Evolutionary conservation across 2,797 vertebrate genomes (phyloP).

Genomic region (Carapus acus): DNA sequence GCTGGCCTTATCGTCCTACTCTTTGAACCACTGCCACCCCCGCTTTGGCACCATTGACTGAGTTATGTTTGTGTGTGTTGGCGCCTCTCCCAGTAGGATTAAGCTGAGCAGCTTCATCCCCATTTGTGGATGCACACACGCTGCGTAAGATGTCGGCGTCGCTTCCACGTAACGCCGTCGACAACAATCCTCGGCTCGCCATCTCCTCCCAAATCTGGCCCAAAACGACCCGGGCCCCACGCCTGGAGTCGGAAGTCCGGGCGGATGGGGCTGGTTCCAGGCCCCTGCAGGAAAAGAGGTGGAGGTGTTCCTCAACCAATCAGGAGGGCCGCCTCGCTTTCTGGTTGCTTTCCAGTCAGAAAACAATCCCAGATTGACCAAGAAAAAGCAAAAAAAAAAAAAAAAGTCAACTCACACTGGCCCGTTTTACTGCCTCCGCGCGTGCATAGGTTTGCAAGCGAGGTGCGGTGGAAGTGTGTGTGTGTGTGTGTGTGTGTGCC

Average conservation of each 20-base stretch:
- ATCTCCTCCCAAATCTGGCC: no score
- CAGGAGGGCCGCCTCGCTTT: constrained; percentile 14
- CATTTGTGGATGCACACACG: constrained; percentile 1
- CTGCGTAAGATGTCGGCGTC: no score
- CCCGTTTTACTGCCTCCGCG: no score
- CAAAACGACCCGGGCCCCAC: no score
- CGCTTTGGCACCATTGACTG: constrained; percentile 19
- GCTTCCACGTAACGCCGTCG: no score
- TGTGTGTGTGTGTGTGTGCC: background rate
- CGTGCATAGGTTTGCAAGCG: no score
- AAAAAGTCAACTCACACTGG: constrained; percentile 2
- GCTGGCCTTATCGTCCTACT: constrained; percentile 3
- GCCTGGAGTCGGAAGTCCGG: no score
- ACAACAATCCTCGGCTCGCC: no score
- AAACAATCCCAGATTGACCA: constrained; percentile 49
- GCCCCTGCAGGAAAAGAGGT: constrained; percentile 47
- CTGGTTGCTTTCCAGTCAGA: constrained; percentile 51
- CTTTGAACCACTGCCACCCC: constrained; percentile 28
- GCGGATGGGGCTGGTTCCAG: no score
- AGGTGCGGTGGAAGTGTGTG: background rate
- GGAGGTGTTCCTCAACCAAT: constrained; percentile 56
- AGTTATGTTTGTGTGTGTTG: constrained; percentile 24
- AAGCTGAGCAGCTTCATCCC: constrained; percentile 2
- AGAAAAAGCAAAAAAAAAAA: constrained; percentile 7
- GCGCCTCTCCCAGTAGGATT: constrained; percentile 14